Percentiles rank a stretch among this genome's conserved stretches.
These are phyloP conservation scores for Venturia canescens DNA, from an alignment of 1,140 invertebrate genomes.

Conservation along the genomic window DNA sequence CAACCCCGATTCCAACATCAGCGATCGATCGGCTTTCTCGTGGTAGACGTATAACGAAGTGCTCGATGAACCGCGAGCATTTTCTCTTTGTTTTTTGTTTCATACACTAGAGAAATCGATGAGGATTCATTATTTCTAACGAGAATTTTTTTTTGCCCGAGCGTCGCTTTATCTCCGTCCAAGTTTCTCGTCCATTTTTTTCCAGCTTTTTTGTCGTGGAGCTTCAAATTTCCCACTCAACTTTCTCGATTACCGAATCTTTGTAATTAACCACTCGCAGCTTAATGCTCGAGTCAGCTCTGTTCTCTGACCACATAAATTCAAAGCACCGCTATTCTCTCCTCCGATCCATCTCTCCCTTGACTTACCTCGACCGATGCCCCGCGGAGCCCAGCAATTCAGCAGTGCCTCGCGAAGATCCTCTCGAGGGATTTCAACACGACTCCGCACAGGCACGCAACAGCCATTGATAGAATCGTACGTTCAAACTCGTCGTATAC, in stretches of 20 bases:
- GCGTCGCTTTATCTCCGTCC: background rate
- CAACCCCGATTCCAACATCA: background rate
- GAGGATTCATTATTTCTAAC: slow-evolving; percentile 20
- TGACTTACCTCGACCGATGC: no score
- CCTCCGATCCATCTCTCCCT: no score
- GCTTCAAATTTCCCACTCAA: background rate
- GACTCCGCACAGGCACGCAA: background rate
- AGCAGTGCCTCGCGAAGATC: background rate
- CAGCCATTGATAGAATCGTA: background rate
- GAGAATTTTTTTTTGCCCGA: background rate
- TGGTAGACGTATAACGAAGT: slow-evolving; percentile 7
- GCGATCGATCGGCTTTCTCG: background rate
- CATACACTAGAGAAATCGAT: background rate
- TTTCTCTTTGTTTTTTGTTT: background rate
- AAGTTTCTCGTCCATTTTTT: background rate
- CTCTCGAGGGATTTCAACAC: background rate
- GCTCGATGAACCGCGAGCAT: slow-evolving; percentile 1
- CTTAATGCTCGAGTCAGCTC: no score
- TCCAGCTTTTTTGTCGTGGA: background rate
- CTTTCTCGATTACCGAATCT: no score
- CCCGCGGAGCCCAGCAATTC: background rate
- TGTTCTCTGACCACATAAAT: no score
- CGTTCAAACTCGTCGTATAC: background rate
- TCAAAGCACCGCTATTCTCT: no score
- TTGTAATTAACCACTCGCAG: no score